phyloP scores from a whole-genome alignment of 1,140 invertebrate genomes.

The Hermatobates lingyangjiaoensis region DNA sequence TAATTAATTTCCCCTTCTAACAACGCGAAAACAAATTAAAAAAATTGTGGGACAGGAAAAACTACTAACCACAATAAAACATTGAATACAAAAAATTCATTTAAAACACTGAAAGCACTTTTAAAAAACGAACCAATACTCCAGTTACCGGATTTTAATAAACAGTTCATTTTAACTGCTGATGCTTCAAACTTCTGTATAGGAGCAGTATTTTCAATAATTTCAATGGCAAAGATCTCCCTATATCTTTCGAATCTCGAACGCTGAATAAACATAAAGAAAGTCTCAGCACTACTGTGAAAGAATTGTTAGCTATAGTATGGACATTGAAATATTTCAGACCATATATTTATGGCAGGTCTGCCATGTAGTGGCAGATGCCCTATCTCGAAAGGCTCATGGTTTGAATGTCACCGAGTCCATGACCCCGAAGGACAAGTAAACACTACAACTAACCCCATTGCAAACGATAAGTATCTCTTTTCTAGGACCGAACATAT shows the following conservation, averaged over 20 bases:
- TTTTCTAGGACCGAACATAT: too few relatives aligned
- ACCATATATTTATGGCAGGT: conserved; percentile 24
- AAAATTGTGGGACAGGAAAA: conserved; percentile 23
- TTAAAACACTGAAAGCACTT: not conserved
- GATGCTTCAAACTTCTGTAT: conserved; percentile 23
- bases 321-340: conserved; percentile 26
- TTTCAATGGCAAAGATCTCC: conserved; percentile 16
- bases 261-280: conserved; percentile 19
- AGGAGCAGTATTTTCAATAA: conserved; percentile 21
- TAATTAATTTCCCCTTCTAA: conserved; percentile 20
- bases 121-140: not conserved
- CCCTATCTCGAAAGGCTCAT: not conserved
- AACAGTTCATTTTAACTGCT: conserved; percentile 23
- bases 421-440: too few relatives aligned
- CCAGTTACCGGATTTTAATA: conserved; percentile 15
- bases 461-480: too few relatives aligned
- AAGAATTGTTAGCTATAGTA: conserved; percentile 33
- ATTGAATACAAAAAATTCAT: not conserved
- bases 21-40: conserved; percentile 23
- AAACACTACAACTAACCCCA: too few relatives aligned
- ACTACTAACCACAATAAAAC: conserved; percentile 17
- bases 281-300: conserved; percentile 20
- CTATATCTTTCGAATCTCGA: conserved; percentile 19
- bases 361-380: conserved; percentile 23
- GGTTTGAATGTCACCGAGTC: too few relatives aligned